These are phyloP conservation scores for Cataglyphis hispanica DNA, from an alignment of 1,140 invertebrate species.

Conservation along the genomic window DNA sequence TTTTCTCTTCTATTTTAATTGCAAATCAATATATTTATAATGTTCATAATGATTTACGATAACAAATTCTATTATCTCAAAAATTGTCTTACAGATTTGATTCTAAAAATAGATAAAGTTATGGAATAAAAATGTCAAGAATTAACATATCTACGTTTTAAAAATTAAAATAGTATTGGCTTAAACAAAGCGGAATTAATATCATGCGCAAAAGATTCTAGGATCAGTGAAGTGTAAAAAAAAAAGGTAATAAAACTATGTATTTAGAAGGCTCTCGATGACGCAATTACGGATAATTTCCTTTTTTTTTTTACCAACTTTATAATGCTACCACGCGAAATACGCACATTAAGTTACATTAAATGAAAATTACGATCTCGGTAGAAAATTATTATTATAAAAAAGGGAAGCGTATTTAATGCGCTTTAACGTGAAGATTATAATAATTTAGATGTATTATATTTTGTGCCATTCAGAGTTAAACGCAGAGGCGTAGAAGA, in stretches of 20 bases:
- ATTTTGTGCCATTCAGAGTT: constrained; percentile 1
- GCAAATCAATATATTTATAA: background rate
- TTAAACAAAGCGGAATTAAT: background rate
- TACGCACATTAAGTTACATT: background rate
- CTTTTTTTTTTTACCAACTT: background rate
- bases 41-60: background rate
- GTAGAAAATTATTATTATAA: background rate
- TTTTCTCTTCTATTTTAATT: background rate
- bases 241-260: background rate
- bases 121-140: background rate
- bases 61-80: background rate
- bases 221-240: background rate
- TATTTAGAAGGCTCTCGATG: background rate
- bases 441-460: background rate
- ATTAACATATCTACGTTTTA: background rate
- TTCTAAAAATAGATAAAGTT: background rate
- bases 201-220: background rate
- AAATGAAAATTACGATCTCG: background rate
- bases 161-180: constrained; percentile 21
- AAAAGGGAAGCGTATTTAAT: background rate
- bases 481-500: constrained; percentile 38
- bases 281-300: background rate
- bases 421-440: background rate
- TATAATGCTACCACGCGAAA: background rate
- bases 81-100: background rate